A percentile compares a stretch with the other conserved stretches of the same genome.
Conservation (phyloP, 2,888 invertebrate genomes). For the Esperia sulphurella region DNA sequence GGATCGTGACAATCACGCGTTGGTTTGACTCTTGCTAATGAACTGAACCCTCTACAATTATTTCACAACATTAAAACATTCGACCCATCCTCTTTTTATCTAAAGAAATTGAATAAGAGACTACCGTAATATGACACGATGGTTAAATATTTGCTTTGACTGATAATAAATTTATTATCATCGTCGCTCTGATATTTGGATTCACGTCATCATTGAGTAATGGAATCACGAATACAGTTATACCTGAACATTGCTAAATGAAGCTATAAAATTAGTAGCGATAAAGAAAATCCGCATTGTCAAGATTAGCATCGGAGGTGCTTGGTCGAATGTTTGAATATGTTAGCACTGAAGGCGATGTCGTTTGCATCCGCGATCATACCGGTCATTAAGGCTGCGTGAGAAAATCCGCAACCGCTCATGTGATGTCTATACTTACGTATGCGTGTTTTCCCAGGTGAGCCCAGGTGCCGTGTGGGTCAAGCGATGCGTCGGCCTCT, state of each 20-base stretch:
- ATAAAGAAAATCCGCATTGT: slow-evolving; percentile 8
- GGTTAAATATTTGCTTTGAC: not conserved
- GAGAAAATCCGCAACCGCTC: slow-evolving; percentile 47
- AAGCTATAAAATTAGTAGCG: not conserved
- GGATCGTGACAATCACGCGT: slow-evolving; percentile 10
- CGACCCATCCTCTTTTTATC: not conserved
- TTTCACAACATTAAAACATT: slow-evolving; percentile 18
- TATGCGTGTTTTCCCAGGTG: slow-evolving; percentile 56
- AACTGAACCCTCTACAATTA: slow-evolving; percentile 8
- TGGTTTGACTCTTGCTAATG: slow-evolving; percentile 6
- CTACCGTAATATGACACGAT: not conserved
- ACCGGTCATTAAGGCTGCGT: slow-evolving; percentile 38
- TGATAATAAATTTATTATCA: not conserved
- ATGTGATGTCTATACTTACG: slow-evolving; percentile 10
- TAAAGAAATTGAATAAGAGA: too few species aligned
- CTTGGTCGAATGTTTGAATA: slow-evolving; percentile 20
- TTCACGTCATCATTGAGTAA: not conserved
- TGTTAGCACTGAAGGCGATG: slow-evolving; percentile 17
- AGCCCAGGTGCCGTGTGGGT: slow-evolving; percentile 67
- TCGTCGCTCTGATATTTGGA: not conserved
- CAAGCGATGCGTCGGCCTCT: slow-evolving; percentile 65
- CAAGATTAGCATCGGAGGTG: not conserved
- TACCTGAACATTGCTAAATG: not conserved
- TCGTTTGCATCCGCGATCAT: slow-evolving; percentile 32
- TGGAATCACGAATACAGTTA: not conserved